phyloP scores from a whole-genome alignment of 2,113 vertebrate species.

The Petrocephalus zakoni region DNA sequence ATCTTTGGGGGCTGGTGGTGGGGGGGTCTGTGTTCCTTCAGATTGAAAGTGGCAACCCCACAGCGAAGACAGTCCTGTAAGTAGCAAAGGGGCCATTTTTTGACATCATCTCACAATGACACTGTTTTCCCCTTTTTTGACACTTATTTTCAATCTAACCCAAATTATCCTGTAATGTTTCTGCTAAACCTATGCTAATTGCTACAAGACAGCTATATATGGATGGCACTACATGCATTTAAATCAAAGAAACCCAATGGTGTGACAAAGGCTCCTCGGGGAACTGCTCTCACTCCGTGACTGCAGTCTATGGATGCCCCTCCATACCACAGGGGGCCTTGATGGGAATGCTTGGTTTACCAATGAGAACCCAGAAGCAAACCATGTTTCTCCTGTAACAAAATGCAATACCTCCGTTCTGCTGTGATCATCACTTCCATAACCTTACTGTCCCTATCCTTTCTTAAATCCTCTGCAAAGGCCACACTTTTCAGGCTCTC shows the following conservation, averaged over 20 bases:
- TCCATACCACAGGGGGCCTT: neutral
- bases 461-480: neutral
- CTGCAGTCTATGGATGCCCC: neutral
- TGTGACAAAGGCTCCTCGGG: neutral
- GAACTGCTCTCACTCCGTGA: neutral
- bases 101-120: neutral
- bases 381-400: neutral
- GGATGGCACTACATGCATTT: neutral
- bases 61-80: neutral
- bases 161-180: neutral
- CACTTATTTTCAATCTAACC: neutral
- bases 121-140: neutral
- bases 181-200: neutral
- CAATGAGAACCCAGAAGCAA: neutral
- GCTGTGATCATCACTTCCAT: neutral
- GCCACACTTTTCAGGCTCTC: neutral
- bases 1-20: too few species aligned
- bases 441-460: neutral
- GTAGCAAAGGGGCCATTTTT: neutral
- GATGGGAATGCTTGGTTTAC: neutral
- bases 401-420: neutral
- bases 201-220: neutral
- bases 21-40: neutral
- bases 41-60: neutral
- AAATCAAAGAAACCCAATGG: neutral